Evolutionary conservation across 2,888 invertebrate genomes (phyloP).

Genomic region (Drosophila mulleri): DNA sequence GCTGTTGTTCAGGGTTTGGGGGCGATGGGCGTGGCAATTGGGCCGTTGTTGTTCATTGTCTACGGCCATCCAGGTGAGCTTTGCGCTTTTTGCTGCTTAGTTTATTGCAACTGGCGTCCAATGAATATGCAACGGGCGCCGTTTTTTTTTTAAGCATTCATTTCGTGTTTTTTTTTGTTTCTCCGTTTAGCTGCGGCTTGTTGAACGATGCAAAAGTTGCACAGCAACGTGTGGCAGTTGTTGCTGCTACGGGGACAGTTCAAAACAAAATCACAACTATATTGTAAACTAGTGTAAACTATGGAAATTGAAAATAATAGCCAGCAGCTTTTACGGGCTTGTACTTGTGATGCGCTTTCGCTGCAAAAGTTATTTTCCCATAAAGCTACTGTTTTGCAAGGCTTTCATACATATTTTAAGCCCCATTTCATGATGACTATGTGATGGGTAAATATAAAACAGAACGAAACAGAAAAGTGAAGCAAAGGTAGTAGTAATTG

Average conservation of each 20-base stretch:
- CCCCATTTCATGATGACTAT: not conserved
- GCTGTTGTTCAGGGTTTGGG: slow-evolving; percentile 2
- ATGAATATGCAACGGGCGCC: slow-evolving; percentile 72
- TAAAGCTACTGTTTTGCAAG: not conserved
- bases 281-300: slow-evolving; percentile 27
- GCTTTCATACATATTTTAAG: slow-evolving; percentile 2
- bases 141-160: slow-evolving; percentile 25
- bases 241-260: not conserved
- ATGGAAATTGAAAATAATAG: slow-evolving; percentile 48
- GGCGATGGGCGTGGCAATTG: not conserved
- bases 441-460: not conserved
- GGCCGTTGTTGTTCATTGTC: slow-evolving; percentile 40
- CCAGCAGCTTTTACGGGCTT: slow-evolving; percentile 21
- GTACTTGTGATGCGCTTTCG: slow-evolving; percentile 28
- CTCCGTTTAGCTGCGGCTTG: slow-evolving; percentile 52
- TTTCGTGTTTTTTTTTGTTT: slow-evolving; percentile 12
- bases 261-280: slow-evolving; percentile 34
- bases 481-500: not conserved
- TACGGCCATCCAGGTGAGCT: slow-evolving; percentile 53
- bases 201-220: slow-evolving; percentile 52
- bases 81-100: slow-evolving; percentile 62
- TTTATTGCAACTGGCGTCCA: slow-evolving; percentile 59
- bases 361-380: not conserved
- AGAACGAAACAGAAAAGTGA: no score
- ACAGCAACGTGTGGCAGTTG: slow-evolving; percentile 28